Evolutionary conservation across 2,797 vertebrate species (phyloP), one percentile per base, ranked within the genome.

Genomic region (Chloroceryle amazona): DNA sequence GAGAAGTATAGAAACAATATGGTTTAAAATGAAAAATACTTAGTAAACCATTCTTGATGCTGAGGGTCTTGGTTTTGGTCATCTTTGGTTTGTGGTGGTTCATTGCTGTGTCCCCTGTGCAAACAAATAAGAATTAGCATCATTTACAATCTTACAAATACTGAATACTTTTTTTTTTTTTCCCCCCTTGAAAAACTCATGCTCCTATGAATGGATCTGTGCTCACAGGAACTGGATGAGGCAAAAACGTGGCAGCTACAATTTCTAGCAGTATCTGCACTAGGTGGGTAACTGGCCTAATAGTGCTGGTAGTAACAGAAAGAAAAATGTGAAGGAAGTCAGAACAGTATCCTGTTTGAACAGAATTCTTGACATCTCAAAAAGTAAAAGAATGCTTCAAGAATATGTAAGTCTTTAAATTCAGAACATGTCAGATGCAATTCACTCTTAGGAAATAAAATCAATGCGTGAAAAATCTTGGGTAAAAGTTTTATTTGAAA

Each of bases 31-130:
- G 99, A 99, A 98, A 99, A 99, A 97, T 99, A 99, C 95, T 99
- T 99, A 80, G 99, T 99, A 97, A 99, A 99, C 99, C 99, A 99
- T 97, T 99, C 99, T 96, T 99, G 99, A 87, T 98, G 98, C 42
- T 97, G 98, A 79, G 97, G 94, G 70, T 98, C 97, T 96, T 98
- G 99, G 15, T 98, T 99, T 96, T 98, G 98, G 35, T 97, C 98
- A 39, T 97, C 98, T 90, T 98, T 97, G 90, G 97, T 96, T 81
- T 97, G 97, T 75, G 98, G 96, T 81, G 98, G 98, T 94, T 98
- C 98, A 84, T 98, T 98, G 95, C 93, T 97, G 21, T 95, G 97
- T 91, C 95, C 95, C 97, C 99, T 99, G 92, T 78, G 95, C 87
- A 94, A 96, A 87, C 90, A 82, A 84, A 94, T 57, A 94, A 93